Evolutionary conservation across 2,113 vertebrate genomes (phyloP), one percentile per base, ranked within the genome.

Genomic region (Laticauda colubrina): DNA sequence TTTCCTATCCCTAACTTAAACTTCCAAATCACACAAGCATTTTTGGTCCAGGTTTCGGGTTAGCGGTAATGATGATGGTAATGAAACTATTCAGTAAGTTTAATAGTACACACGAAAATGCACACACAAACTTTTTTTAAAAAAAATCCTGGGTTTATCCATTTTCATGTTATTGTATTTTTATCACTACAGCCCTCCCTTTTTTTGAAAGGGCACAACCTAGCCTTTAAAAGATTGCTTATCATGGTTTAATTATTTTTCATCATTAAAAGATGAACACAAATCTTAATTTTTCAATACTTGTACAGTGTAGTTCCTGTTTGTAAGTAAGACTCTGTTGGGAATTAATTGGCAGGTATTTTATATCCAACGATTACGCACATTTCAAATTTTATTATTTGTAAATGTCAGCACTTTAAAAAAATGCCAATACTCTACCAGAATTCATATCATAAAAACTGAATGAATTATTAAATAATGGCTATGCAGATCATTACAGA

Each of bases 331-430:
- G 75, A 81, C 34, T 81, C 75, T 3, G 7, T 81, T 81, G 8
- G 51, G 87, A 10, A 89, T 55, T 75, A 56, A 92, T 89, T 69
- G 91, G 24, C 59, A 39, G 45, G 34, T 88, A 56, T 56, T 89
- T 89, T 45, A 56, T 24, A n/a, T 29, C 75, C 34, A 75, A 45
- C 75, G 14, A 92, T 81, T 20, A 56, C 56, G 61, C 34, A 45
- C 75, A 26, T 81, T 89, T 48, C 48, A 81, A 29, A 39, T n/a
- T 75, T 92, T 39, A 88, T 89, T 81, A 89, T 54, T 69, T 92
- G 34, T 54, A 92, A 89, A 81, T 81, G 51, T 56, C 61, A 81
- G 59, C 14, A 48, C 48, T 81, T 24, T 48, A 7, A 87, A 91
- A 48, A 87, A 59, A 59, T 12, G 7, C 48, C 29, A 4, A 57